A percentile compares a stretch with the other conserved stretches of the same genome.
phyloP scores from a whole-genome alignment of 2,797 vertebrate genomes.

The Falco columbarius region DNA sequence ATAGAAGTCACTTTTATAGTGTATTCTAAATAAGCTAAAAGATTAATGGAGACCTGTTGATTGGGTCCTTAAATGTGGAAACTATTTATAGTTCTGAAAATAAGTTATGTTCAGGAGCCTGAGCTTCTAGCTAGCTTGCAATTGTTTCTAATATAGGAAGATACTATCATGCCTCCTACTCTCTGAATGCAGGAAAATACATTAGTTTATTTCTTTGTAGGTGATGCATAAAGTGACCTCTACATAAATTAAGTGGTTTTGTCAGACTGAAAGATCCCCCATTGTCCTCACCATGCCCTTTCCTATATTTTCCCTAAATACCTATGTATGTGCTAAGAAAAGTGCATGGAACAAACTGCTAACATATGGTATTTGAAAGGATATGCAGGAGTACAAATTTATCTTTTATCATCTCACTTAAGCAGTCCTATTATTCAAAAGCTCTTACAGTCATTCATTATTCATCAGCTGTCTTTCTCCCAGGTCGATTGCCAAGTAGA shows the following conservation, averaged over 20 bases:
- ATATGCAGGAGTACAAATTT: neutral
- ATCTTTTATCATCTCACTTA: constrained; percentile 27
- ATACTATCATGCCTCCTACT: neutral
- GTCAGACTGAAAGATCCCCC: neutral
- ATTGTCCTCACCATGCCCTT: neutral
- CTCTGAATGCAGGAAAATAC: neutral
- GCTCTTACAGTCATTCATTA: constrained; percentile 19
- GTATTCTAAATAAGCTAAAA: neutral
- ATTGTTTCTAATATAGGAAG: neutral
- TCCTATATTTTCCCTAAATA: neutral
- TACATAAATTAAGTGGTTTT: neutral
- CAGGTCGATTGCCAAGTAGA: neutral
- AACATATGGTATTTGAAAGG: neutral
- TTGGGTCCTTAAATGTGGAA: neutral
- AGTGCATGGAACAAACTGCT: neutral
- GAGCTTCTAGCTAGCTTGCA: neutral
- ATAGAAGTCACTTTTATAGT: neutral
- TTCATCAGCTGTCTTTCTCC: neutral
- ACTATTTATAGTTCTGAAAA: neutral
- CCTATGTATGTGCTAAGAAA: neutral
- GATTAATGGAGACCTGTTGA: neutral
- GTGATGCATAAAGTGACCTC: neutral
- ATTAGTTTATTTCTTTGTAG: neutral
- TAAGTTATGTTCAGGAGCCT: neutral
- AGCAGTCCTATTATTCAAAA: neutral